Evolutionary conservation across 2,113 vertebrate species (phyloP).

Genomic region (Xiphophorus hellerii): DNA sequence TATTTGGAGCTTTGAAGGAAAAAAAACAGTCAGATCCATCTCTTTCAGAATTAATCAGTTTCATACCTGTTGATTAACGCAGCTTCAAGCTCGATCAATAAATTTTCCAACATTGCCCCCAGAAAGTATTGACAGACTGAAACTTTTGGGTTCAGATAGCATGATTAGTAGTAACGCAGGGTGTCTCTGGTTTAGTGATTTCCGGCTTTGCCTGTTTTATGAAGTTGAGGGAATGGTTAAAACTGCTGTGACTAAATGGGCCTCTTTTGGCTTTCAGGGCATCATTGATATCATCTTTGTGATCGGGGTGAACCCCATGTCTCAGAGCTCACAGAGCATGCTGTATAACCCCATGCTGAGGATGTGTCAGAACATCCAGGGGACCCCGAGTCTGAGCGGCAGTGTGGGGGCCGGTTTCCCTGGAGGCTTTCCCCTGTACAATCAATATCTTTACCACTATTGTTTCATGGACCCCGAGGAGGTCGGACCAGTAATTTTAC

Average conservation of each 20-base stretch:
- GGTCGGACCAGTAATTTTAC: constrained; percentile 60
- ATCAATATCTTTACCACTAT: constrained; percentile 89
- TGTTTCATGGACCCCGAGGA: constrained; percentile 90
- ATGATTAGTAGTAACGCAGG: too few species aligned
- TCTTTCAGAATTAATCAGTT: background rate
- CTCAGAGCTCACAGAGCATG: constrained; percentile 83
- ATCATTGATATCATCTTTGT: constrained; percentile 88
- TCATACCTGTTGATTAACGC: background rate
- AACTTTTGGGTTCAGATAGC: background rate
- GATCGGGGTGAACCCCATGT: constrained; percentile 88
- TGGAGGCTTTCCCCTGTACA: constrained; percentile 74
- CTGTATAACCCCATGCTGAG: constrained; percentile 85
- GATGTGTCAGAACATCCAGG: constrained; percentile 83
- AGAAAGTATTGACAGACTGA: background rate
- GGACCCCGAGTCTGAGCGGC: constrained; percentile 72
- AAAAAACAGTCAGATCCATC: background rate
- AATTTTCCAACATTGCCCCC: background rate
- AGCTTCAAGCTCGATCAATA: background rate
- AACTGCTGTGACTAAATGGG: background rate
- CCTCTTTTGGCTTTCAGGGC: constrained; percentile 61
- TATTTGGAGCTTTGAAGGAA: background rate
- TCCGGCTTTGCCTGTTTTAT: background rate
- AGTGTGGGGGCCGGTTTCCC: constrained; percentile 59
- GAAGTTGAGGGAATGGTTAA: background rate
- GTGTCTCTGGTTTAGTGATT: background rate